phyloP scores from a whole-genome alignment of 2,888 invertebrate species.

The Ectobius pallidus region DNA sequence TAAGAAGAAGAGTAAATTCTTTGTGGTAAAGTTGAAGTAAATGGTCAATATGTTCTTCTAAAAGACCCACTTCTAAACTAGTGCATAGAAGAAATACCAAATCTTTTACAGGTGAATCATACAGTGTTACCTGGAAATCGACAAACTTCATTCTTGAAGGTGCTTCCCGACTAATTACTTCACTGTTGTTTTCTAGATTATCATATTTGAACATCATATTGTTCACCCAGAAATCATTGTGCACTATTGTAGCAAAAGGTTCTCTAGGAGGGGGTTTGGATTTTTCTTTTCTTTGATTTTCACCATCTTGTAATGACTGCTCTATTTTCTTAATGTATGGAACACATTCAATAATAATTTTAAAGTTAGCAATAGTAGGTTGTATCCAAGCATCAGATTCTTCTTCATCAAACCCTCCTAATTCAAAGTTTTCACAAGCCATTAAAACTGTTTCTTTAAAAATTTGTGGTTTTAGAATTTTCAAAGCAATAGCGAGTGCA shows the following conservation, averaged over 20 bases:
- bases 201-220: conserved; percentile 63
- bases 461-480: conserved; percentile 55
- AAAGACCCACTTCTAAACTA: conserved; percentile 57
- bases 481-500: conserved; percentile 63
- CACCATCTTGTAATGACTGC: conserved; percentile 18
- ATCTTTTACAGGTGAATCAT: conserved; percentile 60
- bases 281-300: background rate
- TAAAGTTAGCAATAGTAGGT: conserved; percentile 44
- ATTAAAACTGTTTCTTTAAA: conserved; percentile 54
- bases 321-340: conserved; percentile 31
- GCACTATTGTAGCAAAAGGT: conserved; percentile 61
- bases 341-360: conserved; percentile 34
- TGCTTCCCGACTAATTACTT: conserved; percentile 47
- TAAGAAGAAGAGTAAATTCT: conserved; percentile 56
- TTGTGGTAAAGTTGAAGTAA: conserved; percentile 61
- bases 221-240: conserved; percentile 67
- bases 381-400: conserved; percentile 46
- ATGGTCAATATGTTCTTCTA: conserved; percentile 57
- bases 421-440: conserved; percentile 16
- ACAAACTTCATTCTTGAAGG: conserved; percentile 62
- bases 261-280: conserved; percentile 45
- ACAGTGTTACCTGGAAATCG: conserved; percentile 64
- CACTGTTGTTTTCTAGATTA: conserved; percentile 38
- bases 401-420: conserved; percentile 45
- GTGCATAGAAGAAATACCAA: conserved; percentile 63